Conservation (phyloP, 2,113 vertebrate genomes). For the Crotophaga sulcirostris region DNA sequence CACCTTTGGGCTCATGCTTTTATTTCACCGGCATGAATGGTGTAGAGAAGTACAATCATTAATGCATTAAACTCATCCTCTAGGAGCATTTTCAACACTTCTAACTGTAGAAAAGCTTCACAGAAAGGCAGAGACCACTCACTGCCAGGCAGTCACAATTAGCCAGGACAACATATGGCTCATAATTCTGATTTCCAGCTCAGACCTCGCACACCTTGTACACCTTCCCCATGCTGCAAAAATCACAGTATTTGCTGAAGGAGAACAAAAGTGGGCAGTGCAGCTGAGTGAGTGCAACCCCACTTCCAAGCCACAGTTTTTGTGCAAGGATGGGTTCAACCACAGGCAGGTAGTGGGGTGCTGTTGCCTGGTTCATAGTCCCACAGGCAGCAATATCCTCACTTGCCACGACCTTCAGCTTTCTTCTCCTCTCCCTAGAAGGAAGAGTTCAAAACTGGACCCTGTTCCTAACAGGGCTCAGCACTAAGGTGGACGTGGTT, state of each 20-base stretch:
- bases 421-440: background rate
- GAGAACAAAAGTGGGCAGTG: background rate
- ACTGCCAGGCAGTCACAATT: accelerated
- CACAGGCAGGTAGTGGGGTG: accelerated
- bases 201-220: background rate
- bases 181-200: background rate
- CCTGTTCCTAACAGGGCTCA: background rate
- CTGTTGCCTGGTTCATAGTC: background rate
- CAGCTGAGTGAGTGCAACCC: accelerated
- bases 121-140: background rate
- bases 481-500: background rate
- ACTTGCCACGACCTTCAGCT: background rate
- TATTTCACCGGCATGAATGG: background rate
- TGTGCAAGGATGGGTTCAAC: background rate
- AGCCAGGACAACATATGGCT: background rate
- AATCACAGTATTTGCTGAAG: background rate
- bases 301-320: background rate
- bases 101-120: background rate
- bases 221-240: background rate
- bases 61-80: background rate
- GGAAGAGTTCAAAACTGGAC: background rate
- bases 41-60: background rate
- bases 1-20: background rate
- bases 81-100: background rate
- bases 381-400: background rate